phyloP scores from a whole-genome alignment of 2,888 invertebrate species.

The Cerastis rubricosa region DNA sequence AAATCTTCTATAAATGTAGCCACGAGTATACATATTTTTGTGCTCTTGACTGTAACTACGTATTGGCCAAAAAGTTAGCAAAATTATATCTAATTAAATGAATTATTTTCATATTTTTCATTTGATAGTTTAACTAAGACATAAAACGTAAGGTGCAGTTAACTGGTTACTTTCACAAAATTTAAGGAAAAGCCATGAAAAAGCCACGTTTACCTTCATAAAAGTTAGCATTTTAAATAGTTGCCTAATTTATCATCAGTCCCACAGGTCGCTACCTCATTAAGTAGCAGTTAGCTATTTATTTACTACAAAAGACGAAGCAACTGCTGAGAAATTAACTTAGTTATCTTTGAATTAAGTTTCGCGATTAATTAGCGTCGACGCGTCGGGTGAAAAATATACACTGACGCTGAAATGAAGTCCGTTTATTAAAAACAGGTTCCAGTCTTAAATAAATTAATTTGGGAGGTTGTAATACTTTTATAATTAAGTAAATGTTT shows the following conservation, averaged over 20 bases:
- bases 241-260: slow-evolving; percentile 18
- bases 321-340: slow-evolving; percentile 54
- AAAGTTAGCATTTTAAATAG: neutral
- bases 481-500: neutral
- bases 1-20: neutral
- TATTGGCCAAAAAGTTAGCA: neutral
- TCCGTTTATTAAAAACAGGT: slow-evolving; percentile 23
- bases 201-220: neutral
- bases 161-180: too few species aligned
- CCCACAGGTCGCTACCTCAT: slow-evolving; percentile 15
- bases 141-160: too few species aligned
- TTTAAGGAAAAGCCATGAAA: too few species aligned
- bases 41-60: neutral
- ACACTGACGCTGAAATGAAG: slow-evolving; percentile 14
- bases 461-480: neutral
- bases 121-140: neutral
- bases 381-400: slow-evolving; percentile 40
- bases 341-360: slow-evolving; percentile 57
- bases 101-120: neutral
- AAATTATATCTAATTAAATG: too few species aligned
- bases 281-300: slow-evolving; percentile 34
- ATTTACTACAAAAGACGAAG: slow-evolving; percentile 39
- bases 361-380: slow-evolving; percentile 51
- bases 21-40: neutral
- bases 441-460: slow-evolving; percentile 2